Percentiles rank a stretch among this genome's conserved stretches.
Evolutionary conservation across 2,888 invertebrate species (phyloP).

Genomic region (Zaprionus lineosus): DNA sequence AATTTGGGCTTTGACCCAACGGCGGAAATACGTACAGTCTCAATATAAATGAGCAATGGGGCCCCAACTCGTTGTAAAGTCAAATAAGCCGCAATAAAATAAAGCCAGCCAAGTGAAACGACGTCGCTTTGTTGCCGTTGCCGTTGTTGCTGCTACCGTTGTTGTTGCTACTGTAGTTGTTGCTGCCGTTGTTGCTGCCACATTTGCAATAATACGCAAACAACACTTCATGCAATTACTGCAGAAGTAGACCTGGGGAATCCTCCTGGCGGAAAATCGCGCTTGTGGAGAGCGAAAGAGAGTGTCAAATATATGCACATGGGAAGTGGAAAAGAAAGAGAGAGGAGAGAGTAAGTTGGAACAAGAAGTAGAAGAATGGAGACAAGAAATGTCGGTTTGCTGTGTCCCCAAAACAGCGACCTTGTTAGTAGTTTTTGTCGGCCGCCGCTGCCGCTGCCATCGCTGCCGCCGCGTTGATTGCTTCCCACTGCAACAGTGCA

Average conservation of each 20-base stretch:
- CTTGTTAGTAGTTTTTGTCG: slow-evolving; percentile 61
- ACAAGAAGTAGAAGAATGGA: too few species aligned
- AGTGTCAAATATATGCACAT: too few species aligned
- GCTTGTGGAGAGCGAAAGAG: too few species aligned
- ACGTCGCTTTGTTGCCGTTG: slow-evolving; percentile 25
- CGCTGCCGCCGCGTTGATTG: slow-evolving; percentile 62
- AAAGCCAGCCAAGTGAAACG: slow-evolving; percentile 38
- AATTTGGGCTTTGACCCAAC: slow-evolving; percentile 10
- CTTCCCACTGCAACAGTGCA: slow-evolving; percentile 48
- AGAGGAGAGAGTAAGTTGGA: not conserved
- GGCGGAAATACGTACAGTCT: slow-evolving; percentile 54
- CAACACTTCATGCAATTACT: slow-evolving; percentile 61
- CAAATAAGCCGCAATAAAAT: slow-evolving; percentile 73
- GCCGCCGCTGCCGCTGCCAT: too few species aligned
- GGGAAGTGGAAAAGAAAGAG: too few species aligned
- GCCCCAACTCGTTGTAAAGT: slow-evolving; percentile 38
- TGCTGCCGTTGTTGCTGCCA: slow-evolving; percentile 4
- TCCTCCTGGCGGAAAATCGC: too few species aligned
- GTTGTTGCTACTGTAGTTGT: slow-evolving; percentile 31
- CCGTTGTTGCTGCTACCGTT: slow-evolving; percentile 5
- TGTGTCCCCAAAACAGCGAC: slow-evolving; percentile 51
- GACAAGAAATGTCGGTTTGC: too few species aligned
- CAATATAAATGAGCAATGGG: slow-evolving; percentile 76
- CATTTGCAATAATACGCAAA: slow-evolving; percentile 20
- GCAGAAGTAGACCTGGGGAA: slow-evolving; percentile 35